Percentiles rank a stretch among this genome's conserved stretches.
Conservation (phyloP, 2,113 vertebrate genomes). For the Pterocles gutturalis region DNA sequence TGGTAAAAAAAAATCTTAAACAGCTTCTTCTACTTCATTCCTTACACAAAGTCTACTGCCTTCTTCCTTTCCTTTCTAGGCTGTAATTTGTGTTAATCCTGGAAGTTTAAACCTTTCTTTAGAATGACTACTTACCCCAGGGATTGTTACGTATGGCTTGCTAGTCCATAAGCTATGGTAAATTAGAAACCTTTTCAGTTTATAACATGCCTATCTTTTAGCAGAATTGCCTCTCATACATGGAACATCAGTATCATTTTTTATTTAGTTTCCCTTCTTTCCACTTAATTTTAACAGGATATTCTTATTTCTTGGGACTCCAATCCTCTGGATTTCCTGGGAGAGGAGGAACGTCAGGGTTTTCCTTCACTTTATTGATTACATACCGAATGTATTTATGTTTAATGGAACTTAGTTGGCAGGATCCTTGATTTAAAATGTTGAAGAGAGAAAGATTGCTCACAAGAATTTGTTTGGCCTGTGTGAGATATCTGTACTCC, state of each 20-base stretch:
- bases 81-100: neutral
- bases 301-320: neutral
- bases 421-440: neutral
- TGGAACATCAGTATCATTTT: neutral
- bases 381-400: neutral
- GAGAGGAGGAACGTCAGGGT: neutral
- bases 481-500: neutral
- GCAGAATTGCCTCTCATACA: neutral
- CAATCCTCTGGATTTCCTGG: neutral
- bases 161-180: neutral
- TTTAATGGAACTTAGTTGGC: neutral
- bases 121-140: neutral
- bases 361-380: neutral
- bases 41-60: neutral
- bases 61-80: neutral
- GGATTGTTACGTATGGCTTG: neutral
- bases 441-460: neutral
- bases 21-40: neutral
- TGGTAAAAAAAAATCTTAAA: neutral
- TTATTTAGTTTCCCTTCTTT: neutral
- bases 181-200: neutral
- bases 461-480: neutral
- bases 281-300: neutral
- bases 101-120: neutral
- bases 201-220: neutral